Base-by-base conservation (phyloP, 2,888 invertebrate species). In the Pseudeuparius sepicola region DNA sequence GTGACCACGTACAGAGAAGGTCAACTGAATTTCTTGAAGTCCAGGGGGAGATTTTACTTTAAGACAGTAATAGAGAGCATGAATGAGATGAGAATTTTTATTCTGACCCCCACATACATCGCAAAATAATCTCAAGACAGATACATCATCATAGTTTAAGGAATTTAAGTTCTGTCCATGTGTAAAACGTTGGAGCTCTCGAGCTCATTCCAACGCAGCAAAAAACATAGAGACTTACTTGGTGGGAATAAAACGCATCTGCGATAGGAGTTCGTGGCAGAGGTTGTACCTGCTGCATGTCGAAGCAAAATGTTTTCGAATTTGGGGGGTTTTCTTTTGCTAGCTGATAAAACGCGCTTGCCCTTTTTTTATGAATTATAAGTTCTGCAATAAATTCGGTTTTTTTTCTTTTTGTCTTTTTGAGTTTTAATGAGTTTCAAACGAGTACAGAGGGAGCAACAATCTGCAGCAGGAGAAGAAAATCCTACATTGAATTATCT, bases 161-260 rank as follows among this genome's bases (percentile, higher is more conserved):
- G 27, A 28, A 10, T 28, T 35, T 7, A 34, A 14, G 14, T 28
- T 41, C 37, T 11, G 37, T 41, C 35, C 38, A 41, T 2, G 35
- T 35, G 24, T 29, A 41, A 32, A 41, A 38, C 2, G 11, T 25
- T 12, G 40, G 36, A 18, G 36, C 6, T 30, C 10, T 35, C 7
- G 36, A 31, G 12, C 36, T 6, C 10, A 28, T 6, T 29, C 26
- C 39, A 15, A 46, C 41, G 31, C 37, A 34, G 20, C 39, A 36
- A 27, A 44, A 36, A 13, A 10, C 13, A 24, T 43, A 45, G 16
- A 29, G 39, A 23, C 38, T 32, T 14, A 46, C 32, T 34, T 45
- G 46, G 7, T 37, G 40, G n/a, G 40, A 35, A 26, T 45, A 46
- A 35, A 43, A 44, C 12, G 42, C 42, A 14, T 45, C 43, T 24